Conservation (phyloP, 1,140 invertebrate genomes). For the Zophobas morio region DNA sequence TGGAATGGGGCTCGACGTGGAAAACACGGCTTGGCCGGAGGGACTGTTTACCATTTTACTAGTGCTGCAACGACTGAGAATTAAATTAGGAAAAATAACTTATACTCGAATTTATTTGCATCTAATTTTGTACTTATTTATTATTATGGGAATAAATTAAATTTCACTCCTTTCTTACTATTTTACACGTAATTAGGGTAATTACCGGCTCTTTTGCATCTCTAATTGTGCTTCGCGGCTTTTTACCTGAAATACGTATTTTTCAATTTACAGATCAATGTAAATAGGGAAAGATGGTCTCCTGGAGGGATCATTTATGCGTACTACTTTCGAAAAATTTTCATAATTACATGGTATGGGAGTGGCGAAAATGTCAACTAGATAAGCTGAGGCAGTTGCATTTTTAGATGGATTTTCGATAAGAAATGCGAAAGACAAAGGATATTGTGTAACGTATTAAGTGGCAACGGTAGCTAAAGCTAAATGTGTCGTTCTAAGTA, state of each 20-base stretch:
- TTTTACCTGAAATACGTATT: slow-evolving; percentile 15
- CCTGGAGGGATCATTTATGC: slow-evolving; percentile 5
- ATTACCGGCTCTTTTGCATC: slow-evolving; percentile 37
- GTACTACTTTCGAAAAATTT: slow-evolving; percentile 22
- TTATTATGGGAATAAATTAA: slow-evolving; percentile 43
- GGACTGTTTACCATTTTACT: slow-evolving; percentile 34
- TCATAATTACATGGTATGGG: slow-evolving; percentile 12
- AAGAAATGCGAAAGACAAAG: no score
- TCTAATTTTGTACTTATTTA: slow-evolving; percentile 27
- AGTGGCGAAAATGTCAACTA: not conserved
- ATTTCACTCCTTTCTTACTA: slow-evolving; percentile 37
- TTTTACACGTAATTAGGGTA: slow-evolving; percentile 36
- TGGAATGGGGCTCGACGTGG: slow-evolving; percentile 34
- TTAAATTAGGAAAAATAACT: slow-evolving; percentile 43
- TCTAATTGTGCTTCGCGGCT: slow-evolving; percentile 22
- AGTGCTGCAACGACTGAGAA: slow-evolving; percentile 22
- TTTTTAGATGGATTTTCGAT: no score
- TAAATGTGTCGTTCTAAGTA: no score
- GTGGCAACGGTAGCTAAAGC: no score
- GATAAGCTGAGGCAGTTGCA: not conserved
- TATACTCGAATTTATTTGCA: slow-evolving; percentile 39
- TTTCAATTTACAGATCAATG: slow-evolving; percentile 22
- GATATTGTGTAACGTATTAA: no score
- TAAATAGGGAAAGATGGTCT: not conserved
- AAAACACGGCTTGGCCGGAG: slow-evolving; percentile 17